Evolutionary conservation across 2,888 invertebrate species (phyloP).

Genomic region (Melanophora roralis): DNA sequence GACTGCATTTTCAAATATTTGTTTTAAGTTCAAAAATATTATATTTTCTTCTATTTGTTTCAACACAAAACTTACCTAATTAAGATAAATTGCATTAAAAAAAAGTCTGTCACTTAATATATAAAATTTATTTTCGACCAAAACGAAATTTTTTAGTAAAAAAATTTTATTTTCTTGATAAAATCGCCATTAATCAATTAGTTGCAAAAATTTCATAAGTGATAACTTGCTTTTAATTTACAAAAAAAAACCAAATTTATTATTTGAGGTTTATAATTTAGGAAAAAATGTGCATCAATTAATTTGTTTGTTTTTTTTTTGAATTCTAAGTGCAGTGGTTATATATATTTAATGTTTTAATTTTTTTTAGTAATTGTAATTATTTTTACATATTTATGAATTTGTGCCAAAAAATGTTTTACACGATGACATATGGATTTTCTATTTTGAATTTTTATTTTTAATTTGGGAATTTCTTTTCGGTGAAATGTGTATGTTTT

Average conservation of each 20-base stretch:
- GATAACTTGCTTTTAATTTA: neutral
- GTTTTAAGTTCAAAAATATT: neutral
- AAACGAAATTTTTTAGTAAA: neutral
- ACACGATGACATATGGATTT: slow-evolving; percentile 1
- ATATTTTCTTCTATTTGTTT: neutral
- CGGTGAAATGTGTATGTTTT: neutral
- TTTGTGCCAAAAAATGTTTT: slow-evolving; percentile 53
- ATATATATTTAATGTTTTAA: neutral
- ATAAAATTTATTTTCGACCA: slow-evolving; percentile 21
- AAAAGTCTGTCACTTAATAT: neutral
- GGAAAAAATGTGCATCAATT: slow-evolving; percentile 52
- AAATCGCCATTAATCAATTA: slow-evolving; percentile 46
- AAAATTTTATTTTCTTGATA: slow-evolving; percentile 6
- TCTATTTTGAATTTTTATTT: slow-evolving; percentile 3
- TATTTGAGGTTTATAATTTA: slow-evolving; percentile 29
- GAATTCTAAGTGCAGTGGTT: no score
- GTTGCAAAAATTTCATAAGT: neutral
- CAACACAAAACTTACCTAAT: slow-evolving; percentile 26
- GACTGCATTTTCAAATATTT: no score
- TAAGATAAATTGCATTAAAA: slow-evolving; percentile 36
- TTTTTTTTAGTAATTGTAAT: slow-evolving; percentile 19
- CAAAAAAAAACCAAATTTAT: neutral
- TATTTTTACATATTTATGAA: slow-evolving; percentile 55
- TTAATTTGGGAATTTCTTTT: neutral
- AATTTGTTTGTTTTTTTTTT: slow-evolving; percentile 24